A percentile compares a stretch with the other conserved stretches of the same genome.
Conservation (phyloP, 2,113 vertebrate genomes). For the Marmota monax region DNA sequence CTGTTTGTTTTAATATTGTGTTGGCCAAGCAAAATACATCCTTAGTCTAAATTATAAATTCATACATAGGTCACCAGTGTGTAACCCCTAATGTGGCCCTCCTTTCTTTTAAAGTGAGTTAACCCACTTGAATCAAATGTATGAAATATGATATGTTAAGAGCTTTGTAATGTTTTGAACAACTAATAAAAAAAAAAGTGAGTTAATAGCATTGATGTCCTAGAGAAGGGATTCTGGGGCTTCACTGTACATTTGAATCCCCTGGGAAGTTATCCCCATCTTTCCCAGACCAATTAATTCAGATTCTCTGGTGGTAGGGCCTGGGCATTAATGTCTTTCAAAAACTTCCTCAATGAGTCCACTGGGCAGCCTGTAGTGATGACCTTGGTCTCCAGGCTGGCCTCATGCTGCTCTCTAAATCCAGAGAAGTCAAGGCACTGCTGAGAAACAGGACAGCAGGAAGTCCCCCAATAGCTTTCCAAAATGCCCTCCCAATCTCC, state of each 20-base stretch:
- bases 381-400: background rate
- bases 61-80: background rate
- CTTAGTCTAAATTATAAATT: background rate
- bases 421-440: background rate
- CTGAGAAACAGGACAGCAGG: background rate
- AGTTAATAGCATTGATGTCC: background rate
- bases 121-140: too few species aligned
- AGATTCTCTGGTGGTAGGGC: background rate
- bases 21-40: background rate
- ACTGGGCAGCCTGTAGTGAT: fast-evolving
- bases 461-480: background rate
- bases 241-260: background rate
- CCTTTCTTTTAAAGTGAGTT: background rate
- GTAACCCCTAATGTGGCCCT: background rate
- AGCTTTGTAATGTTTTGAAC: too few species aligned
- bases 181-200: background rate
- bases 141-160: too few species aligned
- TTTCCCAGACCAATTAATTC: background rate
- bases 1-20: background rate
- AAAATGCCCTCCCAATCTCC: too few species aligned
- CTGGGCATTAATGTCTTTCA: background rate
- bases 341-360: background rate
- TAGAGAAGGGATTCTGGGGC: background rate
- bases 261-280: background rate
- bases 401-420: background rate